Percentiles rank a stretch among this genome's conserved stretches.
Conservation (phyloP, 2,113 vertebrate genomes). For the Corythornis madagascariensis region DNA sequence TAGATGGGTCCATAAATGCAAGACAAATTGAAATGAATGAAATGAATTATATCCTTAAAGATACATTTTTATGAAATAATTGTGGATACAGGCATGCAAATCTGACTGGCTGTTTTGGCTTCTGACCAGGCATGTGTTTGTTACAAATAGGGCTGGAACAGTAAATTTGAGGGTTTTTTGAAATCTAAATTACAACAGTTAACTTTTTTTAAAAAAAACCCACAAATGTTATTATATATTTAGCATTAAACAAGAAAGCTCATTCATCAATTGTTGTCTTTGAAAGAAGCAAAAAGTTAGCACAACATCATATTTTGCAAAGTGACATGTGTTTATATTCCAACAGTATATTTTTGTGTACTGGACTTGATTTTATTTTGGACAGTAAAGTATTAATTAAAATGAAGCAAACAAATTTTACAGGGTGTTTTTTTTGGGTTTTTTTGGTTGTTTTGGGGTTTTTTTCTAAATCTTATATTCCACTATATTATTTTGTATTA, state of each 20-base stretch:
- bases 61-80: neutral
- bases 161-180: neutral
- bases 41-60: neutral
- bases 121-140: neutral
- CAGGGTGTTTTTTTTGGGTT: neutral
- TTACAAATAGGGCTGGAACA: neutral
- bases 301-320: neutral
- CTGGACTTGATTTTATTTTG: slow-evolving; percentile 3
- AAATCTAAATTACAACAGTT: neutral
- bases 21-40: neutral
- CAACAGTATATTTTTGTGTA: neutral
- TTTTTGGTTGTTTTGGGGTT: neutral
- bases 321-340: neutral
- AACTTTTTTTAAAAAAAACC: neutral
- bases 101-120: neutral
- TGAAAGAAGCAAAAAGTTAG: neutral
- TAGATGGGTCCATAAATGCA: neutral
- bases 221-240: neutral
- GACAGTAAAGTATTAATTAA: neutral
- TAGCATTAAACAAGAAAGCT: neutral
- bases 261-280: neutral
- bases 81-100: neutral
- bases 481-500: neutral
- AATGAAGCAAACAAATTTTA: neutral
- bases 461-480: neutral